Conservation (phyloP, 1,140 invertebrate genomes). For the Pseudomyrmex concolor region DNA sequence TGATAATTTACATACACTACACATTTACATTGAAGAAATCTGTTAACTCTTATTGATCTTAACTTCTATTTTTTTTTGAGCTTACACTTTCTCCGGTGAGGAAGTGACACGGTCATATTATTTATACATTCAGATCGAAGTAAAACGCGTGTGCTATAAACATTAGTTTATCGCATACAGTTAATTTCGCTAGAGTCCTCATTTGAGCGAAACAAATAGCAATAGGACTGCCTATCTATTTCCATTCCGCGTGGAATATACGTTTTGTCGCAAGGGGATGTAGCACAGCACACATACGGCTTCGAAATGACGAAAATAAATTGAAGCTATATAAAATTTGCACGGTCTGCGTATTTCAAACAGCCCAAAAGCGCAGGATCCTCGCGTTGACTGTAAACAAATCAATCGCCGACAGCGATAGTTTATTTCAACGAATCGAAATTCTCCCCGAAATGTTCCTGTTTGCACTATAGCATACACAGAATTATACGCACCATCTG, state of each 20-base stretch:
- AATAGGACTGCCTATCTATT: conserved; percentile 27
- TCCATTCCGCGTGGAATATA: conserved; percentile 24
- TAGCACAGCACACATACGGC: background rate
- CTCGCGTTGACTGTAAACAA: conserved; percentile 64
- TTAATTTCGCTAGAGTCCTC: conserved; percentile 13
- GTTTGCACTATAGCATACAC: conserved; percentile 28
- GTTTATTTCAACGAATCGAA: conserved; percentile 44
- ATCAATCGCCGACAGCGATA: conserved; percentile 63
- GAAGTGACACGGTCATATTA: background rate
- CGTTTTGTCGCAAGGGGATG: conserved; percentile 11
- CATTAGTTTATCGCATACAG: conserved; percentile 26
- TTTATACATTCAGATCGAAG: background rate
- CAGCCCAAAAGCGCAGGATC: conserved; percentile 34
- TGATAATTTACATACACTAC: too few relatives aligned
- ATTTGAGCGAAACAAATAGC: conserved; percentile 48
- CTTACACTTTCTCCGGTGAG: too few relatives aligned
- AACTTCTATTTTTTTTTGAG: too few relatives aligned
- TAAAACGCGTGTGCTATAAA: conserved; percentile 14
- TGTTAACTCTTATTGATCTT: too few relatives aligned
- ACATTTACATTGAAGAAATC: too few relatives aligned
- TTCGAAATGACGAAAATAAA: conserved; percentile 62
- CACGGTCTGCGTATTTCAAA: conserved; percentile 28
- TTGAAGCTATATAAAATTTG: conserved; percentile 64
- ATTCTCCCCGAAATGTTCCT: conserved; percentile 38
- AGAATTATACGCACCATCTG: conserved; percentile 67